These are phyloP conservation scores for Bombyx mandarina DNA, from an alignment of 1,140 invertebrate genomes.

Conservation along the genomic window DNA sequence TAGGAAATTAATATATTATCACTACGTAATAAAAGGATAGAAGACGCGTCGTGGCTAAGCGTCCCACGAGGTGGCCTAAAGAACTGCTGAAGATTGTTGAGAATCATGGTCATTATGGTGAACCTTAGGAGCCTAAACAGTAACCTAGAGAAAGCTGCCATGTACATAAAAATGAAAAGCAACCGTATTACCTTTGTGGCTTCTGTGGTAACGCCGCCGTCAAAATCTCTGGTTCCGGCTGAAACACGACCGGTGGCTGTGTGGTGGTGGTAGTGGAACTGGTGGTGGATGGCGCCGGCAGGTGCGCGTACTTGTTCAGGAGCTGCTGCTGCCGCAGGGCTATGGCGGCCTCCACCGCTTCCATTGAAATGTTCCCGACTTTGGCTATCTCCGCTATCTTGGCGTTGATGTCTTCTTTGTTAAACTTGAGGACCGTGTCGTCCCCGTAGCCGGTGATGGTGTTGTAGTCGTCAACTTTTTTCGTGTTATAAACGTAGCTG, in stretches of 20 bases:
- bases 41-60: too few relatives aligned
- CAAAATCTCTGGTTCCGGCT: constrained; percentile 53
- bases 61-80: too few relatives aligned
- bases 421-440: constrained; percentile 50
- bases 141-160: too few relatives aligned
- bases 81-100: too few relatives aligned
- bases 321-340: constrained; percentile 78
- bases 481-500: constrained; percentile 46
- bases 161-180: too few relatives aligned
- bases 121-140: too few relatives aligned
- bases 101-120: too few relatives aligned
- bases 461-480: constrained; percentile 67
- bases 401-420: constrained; percentile 60
- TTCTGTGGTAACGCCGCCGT: constrained; percentile 40
- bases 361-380: constrained; percentile 81
- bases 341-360: constrained; percentile 81
- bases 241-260: constrained; percentile 48
- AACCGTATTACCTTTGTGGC: constrained; percentile 40
- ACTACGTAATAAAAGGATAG: too few relatives aligned
- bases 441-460: constrained; percentile 58
- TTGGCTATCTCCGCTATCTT: constrained; percentile 67
- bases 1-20: too few relatives aligned
- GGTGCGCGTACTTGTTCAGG: constrained; percentile 71
- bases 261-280: constrained; percentile 66
- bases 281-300: constrained; percentile 58